A percentile compares a stretch with the other conserved stretches of the same genome.
These are phyloP conservation scores for Drosophila melanica DNA, from an alignment of 1,140 invertebrate genomes.

Conservation along the genomic window DNA sequence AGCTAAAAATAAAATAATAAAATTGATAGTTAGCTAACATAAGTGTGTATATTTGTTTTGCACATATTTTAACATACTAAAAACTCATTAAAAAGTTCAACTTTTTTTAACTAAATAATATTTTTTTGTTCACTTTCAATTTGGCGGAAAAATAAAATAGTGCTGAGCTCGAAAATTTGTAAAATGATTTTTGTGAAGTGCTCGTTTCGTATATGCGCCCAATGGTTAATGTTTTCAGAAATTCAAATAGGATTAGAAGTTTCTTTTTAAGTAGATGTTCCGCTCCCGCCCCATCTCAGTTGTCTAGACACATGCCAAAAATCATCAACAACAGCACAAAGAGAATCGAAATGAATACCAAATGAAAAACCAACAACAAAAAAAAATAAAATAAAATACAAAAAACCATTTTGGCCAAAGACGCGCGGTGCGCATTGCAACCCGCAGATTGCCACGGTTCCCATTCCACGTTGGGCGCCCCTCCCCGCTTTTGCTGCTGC, in stretches of 20 bases:
- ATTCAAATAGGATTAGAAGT: not conserved
- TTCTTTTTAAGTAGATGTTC: not conserved
- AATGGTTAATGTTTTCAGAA: not conserved
- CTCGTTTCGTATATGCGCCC: too few relatives aligned
- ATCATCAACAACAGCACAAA: conserved; percentile 12
- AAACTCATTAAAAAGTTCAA: too few relatives aligned
- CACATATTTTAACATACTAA: too few relatives aligned
- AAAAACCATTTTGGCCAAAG: conserved; percentile 73
- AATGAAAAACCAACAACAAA: conserved; percentile 29
- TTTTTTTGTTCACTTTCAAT: not conserved
- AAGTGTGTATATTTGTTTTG: too few relatives aligned
- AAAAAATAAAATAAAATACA: conserved; percentile 10
- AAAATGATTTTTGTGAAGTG: too few relatives aligned
- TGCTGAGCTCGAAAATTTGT: too few relatives aligned
- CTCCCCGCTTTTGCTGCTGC: conserved; percentile 11
- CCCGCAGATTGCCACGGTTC: conserved; percentile 60
- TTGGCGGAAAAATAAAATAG: too few relatives aligned
- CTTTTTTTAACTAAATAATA: too few relatives aligned
- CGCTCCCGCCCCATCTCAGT: not conserved
- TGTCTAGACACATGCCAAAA: conserved; percentile 35
- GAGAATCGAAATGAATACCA: conserved; percentile 49
- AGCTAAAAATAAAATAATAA: too few relatives aligned
- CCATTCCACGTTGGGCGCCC: not conserved
- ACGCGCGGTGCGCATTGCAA: conserved; percentile 61
- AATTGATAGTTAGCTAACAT: too few relatives aligned